Evolutionary conservation across 2,113 vertebrate species (phyloP).

Genomic region (Fulica atra): DNA sequence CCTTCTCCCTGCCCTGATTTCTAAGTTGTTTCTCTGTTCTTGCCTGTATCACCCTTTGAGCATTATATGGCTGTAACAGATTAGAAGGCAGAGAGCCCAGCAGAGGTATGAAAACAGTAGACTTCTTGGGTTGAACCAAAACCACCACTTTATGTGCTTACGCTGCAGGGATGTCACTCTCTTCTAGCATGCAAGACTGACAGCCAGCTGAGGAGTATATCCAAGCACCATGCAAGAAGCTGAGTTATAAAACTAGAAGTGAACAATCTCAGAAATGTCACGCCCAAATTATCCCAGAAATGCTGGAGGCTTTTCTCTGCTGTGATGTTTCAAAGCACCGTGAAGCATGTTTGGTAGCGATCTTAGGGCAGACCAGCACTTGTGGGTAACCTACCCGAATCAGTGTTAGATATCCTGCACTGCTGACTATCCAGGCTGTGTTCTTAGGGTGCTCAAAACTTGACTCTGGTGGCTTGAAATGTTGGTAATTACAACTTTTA

Average conservation of each 20-base stretch:
- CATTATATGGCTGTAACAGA: background rate
- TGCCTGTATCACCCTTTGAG: background rate
- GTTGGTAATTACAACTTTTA: background rate
- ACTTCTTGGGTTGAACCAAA: background rate
- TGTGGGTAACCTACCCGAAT: background rate
- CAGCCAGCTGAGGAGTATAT: background rate
- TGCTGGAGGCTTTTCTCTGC: background rate
- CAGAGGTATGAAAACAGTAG: background rate
- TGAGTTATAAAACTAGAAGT: background rate
- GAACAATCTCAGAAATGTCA: background rate
- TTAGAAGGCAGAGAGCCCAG: background rate
- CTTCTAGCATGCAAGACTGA: background rate
- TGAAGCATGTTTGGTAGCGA: background rate
- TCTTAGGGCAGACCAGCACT: background rate
- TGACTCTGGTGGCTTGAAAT: background rate
- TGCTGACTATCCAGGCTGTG: background rate
- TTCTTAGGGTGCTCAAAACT: background rate
- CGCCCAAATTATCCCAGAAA: background rate
- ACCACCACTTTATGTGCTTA: background rate
- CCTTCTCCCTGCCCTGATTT: background rate
- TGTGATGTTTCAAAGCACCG: background rate
- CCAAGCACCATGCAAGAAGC: background rate
- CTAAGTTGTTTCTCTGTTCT: background rate
- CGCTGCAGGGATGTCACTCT: background rate
- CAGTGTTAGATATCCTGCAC: background rate